phyloP scores from a whole-genome alignment of 2,113 vertebrate genomes.

The Hiodon alosoides region DNA sequence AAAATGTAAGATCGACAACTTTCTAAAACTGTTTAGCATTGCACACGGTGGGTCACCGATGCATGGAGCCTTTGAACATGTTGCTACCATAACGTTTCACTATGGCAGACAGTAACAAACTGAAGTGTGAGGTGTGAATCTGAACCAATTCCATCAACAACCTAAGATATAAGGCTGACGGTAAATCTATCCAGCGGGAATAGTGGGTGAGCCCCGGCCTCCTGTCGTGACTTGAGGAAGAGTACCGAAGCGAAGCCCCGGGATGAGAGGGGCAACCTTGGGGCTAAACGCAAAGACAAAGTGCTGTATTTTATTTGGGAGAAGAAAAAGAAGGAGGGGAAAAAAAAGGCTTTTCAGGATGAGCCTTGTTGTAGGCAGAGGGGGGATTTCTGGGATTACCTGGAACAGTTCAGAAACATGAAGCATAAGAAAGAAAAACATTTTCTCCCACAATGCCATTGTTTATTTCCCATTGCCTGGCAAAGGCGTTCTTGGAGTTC shows the following conservation, averaged over 20 bases:
- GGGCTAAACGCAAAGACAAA: constrained; percentile 16
- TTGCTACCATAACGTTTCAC: background rate
- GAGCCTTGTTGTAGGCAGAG: constrained; percentile 3
- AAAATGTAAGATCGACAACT: too few relatives aligned
- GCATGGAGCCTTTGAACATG: too few relatives aligned
- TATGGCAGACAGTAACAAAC: constrained; percentile 1
- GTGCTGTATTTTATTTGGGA: background rate
- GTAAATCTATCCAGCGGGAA: background rate
- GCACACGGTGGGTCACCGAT: too few relatives aligned
- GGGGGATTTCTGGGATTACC: constrained; percentile 25
- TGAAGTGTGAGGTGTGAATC: background rate
- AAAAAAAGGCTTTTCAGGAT: constrained; percentile 15
- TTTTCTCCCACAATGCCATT: constrained; percentile 11
- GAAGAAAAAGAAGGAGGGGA: background rate
- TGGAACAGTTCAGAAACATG: constrained; percentile 20
- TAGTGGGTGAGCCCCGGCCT: background rate
- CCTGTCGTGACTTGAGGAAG: constrained; percentile 15
- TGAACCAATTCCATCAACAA: background rate
- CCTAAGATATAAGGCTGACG: background rate
- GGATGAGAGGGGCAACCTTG: constrained; percentile 2
- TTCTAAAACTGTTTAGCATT: too few relatives aligned
- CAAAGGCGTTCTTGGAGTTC: constrained; percentile 8
- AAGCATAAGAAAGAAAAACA: constrained; percentile 17
- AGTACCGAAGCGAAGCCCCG: background rate
- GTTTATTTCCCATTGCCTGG: constrained; percentile 14